Base-by-base conservation (phyloP, 2,113 vertebrate species). In the Mustela nigripes region DNA sequence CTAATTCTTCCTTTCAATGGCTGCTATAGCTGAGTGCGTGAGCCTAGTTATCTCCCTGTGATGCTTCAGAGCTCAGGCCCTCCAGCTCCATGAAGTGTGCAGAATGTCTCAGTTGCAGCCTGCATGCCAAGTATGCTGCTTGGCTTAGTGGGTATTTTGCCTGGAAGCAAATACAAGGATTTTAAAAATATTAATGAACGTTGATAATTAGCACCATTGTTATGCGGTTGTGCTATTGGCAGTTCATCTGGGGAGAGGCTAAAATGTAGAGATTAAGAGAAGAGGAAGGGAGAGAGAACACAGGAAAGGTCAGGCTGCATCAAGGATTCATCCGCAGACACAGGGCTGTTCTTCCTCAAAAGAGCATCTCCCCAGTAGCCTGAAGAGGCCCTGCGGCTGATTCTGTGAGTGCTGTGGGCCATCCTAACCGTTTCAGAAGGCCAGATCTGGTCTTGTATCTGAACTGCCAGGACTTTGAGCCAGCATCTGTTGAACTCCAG, bases 101-200 rank as follows among this genome's bases (percentile, higher is more conserved):
- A 22, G 63, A 50, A 28, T 45, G 50, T 65, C 84, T 86, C 74
- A 5, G 42, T 19, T 79, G 28, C 85, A 45, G 58, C 82, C 76
- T 95, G 86, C 83, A 48, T 91, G 62, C 60, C 67, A 60, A 63
- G 26, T 58, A 53, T 42, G 58, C 82, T 22, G 50, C 53, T n/a
- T 71, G 31, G 50, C 83, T 74, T 58, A 12, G 5, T 65, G 86
- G 82, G 28, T 83, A 48, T 94, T 89, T 95, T 95, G 93, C 93
- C 89, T 97, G 91, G 69, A 89, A 98, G 95, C 90, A 22, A 96
- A 91, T 67, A 62, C 5, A 80, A 89, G n/a, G 76, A 92, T 98
- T 98, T 98, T 28, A 73, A 91, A 97, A 95, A 89, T 96, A 96
- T 95, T 96, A 97, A 98, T 36, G 50, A 89, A 83, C 12, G 5